phyloP scores from a whole-genome alignment of 2,888 invertebrate genomes.

The Caenorhabditis sp. region DNA sequence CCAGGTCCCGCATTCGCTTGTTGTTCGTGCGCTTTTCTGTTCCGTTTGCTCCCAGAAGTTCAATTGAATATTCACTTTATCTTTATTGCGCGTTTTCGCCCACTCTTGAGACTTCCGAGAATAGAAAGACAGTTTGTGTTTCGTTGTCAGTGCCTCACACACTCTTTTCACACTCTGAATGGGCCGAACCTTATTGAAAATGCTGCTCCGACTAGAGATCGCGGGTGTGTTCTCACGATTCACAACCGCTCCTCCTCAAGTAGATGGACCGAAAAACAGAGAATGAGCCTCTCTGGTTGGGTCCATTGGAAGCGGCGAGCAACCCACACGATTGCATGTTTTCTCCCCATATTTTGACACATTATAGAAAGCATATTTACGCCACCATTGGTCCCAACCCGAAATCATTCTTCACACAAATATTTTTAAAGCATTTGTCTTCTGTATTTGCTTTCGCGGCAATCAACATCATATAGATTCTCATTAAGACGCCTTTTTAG shows the following conservation, averaged over 20 bases:
- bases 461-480: slow-evolving; percentile 7
- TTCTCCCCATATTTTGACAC: slow-evolving; percentile 37
- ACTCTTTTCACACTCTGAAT: background rate
- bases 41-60: slow-evolving; percentile 31
- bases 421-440: background rate
- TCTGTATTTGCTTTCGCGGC: slow-evolving; percentile 7
- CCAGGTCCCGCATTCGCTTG: background rate
- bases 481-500: background rate
- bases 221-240: slow-evolving; percentile 8
- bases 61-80: slow-evolving; percentile 41
- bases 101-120: background rate
- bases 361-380: slow-evolving; percentile 21
- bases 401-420: slow-evolving; percentile 15
- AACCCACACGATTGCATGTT: slow-evolving; percentile 5
- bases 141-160: background rate
- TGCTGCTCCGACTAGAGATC: background rate
- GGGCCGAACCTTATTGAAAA: background rate
- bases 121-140: background rate
- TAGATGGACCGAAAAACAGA: background rate
- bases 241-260: background rate
- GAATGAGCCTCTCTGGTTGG: background rate
- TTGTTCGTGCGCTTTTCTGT: background rate
- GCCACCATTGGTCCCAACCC: slow-evolving; percentile 14
- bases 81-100: slow-evolving; percentile 1
- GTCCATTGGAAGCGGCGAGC: background rate